phyloP scores from a whole-genome alignment of 1,140 invertebrate species.

The Temnothorax curvispinosus region DNA sequence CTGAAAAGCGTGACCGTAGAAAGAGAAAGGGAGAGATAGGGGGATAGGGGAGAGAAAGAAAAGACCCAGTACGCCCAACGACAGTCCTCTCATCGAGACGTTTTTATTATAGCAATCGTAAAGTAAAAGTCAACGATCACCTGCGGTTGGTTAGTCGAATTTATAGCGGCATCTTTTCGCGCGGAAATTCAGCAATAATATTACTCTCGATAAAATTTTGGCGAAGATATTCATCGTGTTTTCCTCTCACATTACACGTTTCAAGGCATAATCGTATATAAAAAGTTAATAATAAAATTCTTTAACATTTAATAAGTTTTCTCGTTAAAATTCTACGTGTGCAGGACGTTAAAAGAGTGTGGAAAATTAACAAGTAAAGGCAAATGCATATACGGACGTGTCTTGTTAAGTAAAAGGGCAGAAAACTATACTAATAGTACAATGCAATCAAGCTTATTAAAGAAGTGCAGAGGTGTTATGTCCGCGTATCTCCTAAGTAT shows the following conservation, averaged over 20 bases:
- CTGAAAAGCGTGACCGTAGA: slow-evolving; percentile 2
- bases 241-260: slow-evolving; percentile 7
- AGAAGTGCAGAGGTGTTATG: not conserved
- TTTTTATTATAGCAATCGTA: slow-evolving; percentile 73
- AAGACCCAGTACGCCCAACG: slow-evolving; percentile 13
- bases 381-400: not conserved
- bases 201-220: slow-evolving; percentile 10
- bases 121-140: slow-evolving; percentile 64
- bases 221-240: not conserved
- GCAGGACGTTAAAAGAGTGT: not conserved
- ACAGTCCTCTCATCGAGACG: slow-evolving; percentile 36
- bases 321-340: slow-evolving; percentile 9
- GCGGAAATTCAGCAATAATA: not conserved
- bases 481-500: not conserved
- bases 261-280: not conserved
- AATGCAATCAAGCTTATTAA: not conserved
- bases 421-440: not conserved
- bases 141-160: slow-evolving; percentile 60
- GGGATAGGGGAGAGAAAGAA: too few species aligned
- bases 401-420: not conserved
- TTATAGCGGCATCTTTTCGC: slow-evolving; percentile 50
- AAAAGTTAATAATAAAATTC: slow-evolving; percentile 19
- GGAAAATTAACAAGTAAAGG: slow-evolving; percentile 15
- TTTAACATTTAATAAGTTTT: not conserved
- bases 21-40: not conserved